phyloP scores from a whole-genome alignment of 2,888 invertebrate species.

The Serrognathus titanus region DNA sequence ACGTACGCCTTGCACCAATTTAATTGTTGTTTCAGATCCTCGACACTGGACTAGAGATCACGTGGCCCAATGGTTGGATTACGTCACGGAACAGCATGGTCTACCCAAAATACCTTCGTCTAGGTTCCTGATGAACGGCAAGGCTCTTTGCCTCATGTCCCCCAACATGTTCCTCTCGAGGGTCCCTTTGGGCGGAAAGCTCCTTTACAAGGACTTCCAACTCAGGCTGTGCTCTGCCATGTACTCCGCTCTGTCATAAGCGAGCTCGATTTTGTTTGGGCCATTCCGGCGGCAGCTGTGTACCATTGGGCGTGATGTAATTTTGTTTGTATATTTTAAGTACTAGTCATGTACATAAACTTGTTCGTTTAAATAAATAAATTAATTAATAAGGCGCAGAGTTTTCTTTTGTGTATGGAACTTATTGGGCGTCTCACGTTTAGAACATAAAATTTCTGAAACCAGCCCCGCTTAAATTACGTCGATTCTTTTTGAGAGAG shows the following conservation, averaged over 20 bases:
- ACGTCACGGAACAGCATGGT: constrained; percentile 58
- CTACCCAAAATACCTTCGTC: constrained; percentile 56
- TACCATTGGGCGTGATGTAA: neutral
- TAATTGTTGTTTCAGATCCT: constrained; percentile 56
- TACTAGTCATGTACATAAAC: constrained; percentile 1
- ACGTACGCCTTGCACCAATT: too few species aligned
- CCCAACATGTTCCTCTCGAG: constrained; percentile 69
- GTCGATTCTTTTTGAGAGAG: too few species aligned
- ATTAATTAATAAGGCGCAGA: neutral
- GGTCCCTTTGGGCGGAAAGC: constrained; percentile 66
- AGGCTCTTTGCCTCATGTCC: constrained; percentile 76
- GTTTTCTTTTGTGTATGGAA: too few species aligned
- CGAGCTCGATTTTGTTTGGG: neutral
- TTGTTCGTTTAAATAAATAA: neutral
- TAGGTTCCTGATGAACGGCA: constrained; percentile 77
- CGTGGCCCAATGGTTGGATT: constrained; percentile 63
- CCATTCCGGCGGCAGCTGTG: too few species aligned
- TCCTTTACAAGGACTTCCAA: constrained; percentile 68
- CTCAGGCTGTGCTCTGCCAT: constrained; percentile 66
- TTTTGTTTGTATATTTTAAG: neutral
- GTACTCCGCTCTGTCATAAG: constrained; percentile 40
- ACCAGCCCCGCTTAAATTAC: too few species aligned
- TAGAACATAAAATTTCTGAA: too few species aligned
- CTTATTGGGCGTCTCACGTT: too few species aligned
- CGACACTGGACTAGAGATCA: constrained; percentile 68